phyloP scores from a whole-genome alignment of 2,797 vertebrate species.

The Lithobates sylvaticus region DNA sequence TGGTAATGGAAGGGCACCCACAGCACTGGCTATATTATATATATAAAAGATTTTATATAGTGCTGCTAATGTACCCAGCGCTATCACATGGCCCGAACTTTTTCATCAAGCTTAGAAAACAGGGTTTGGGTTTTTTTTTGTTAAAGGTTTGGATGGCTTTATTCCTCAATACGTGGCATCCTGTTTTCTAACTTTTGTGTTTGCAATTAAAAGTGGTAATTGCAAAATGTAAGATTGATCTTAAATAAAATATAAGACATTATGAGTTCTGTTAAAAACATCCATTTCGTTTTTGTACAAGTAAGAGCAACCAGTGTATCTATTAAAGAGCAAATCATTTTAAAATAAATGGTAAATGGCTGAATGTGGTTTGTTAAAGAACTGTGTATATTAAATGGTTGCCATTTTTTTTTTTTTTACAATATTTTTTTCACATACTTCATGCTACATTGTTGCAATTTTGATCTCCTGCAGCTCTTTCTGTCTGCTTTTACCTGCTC shows the following conservation, averaged over 20 bases:
- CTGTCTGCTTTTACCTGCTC: too few species aligned
- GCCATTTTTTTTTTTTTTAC: too few species aligned
- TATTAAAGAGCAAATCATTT: too few species aligned
- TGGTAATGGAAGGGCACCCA: slow-evolving; percentile 36
- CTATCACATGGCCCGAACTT: slow-evolving; percentile 29
- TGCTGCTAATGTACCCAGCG: slow-evolving; percentile 35
- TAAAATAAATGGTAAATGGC: too few species aligned
- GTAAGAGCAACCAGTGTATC: not conserved
- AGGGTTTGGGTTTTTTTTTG: slow-evolving; percentile 4
- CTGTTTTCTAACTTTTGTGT: slow-evolving; percentile 12
- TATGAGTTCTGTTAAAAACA: slow-evolving; percentile 3
- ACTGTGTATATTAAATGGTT: too few species aligned
- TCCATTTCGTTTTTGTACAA: not conserved
- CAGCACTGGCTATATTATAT: slow-evolving; percentile 31
- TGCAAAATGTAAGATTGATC: not conserved
- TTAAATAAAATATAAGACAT: slow-evolving; percentile 47
- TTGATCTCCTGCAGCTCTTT: too few species aligned
- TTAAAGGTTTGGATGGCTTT: not conserved
- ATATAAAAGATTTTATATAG: slow-evolving; percentile 36
- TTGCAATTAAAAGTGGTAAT: slow-evolving; percentile 16
- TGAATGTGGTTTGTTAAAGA: too few species aligned
- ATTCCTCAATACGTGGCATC: slow-evolving; percentile 16
- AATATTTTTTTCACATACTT: too few species aligned
- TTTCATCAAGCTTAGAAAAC: slow-evolving; percentile 29
- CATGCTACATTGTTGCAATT: too few species aligned